phyloP scores from a whole-genome alignment of 2,888 invertebrate species.

The Cremastinae sp. region DNA sequence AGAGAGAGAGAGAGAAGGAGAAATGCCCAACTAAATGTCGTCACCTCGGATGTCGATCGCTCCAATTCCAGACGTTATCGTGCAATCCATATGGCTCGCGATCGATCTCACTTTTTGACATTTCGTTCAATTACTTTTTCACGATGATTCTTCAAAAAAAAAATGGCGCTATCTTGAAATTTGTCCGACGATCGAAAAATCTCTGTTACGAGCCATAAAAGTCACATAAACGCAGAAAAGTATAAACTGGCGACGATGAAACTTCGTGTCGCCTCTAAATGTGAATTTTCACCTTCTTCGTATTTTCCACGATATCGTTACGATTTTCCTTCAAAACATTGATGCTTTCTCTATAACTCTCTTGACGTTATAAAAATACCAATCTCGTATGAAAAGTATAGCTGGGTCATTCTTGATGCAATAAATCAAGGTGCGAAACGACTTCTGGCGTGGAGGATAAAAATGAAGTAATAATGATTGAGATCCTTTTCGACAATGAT shows the following conservation, averaged over 20 bases:
- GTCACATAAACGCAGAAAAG: background rate
- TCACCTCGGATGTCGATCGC: constrained; percentile 38
- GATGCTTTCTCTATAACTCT: too few species aligned
- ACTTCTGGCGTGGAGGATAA: too few species aligned
- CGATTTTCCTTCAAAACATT: too few species aligned
- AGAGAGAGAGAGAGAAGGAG: constrained; percentile 16
- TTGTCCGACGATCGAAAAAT: background rate
- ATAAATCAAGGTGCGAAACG: too few species aligned
- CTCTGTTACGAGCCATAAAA: background rate
- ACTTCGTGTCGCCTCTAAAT: background rate
- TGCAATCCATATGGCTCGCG: constrained; percentile 27
- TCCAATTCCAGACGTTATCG: constrained; percentile 36
- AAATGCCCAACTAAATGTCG: constrained; percentile 38
- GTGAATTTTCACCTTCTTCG: background rate
- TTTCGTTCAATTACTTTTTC: constrained; percentile 22
- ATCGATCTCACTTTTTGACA: constrained; percentile 20
- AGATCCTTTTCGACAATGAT: too few species aligned
- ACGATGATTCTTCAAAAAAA: background rate
- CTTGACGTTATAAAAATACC: too few species aligned
- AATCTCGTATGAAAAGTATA: too few species aligned
- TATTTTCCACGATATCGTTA: constrained; percentile 3
- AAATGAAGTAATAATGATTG: too few species aligned
- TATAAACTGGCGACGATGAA: constrained; percentile 5
- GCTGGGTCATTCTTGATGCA: too few species aligned
- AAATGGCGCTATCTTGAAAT: constrained; percentile 3